A percentile compares a stretch with the other conserved stretches of the same genome.
These are phyloP conservation scores for Caenorhabditis afra DNA, from an alignment of 2,888 invertebrate genomes.

Conservation along the genomic window DNA sequence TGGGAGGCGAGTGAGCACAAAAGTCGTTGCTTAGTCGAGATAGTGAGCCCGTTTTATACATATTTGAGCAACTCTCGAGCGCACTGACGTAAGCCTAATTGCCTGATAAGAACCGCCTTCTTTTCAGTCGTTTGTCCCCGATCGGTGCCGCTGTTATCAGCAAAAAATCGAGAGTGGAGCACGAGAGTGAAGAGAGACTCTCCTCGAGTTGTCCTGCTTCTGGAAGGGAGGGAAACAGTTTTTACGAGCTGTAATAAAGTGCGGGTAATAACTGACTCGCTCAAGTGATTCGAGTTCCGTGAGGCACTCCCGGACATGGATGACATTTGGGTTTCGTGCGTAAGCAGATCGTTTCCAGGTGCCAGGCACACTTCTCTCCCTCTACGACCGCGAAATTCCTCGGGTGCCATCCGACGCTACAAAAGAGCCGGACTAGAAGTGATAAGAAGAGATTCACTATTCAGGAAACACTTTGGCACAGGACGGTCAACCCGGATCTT, in stretches of 20 bases:
- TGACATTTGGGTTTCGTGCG: slow-evolving; percentile 10
- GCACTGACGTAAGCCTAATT: slow-evolving; percentile 47
- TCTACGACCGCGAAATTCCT: neutral
- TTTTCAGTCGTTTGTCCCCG: slow-evolving; percentile 46
- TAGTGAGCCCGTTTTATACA: slow-evolving; percentile 48
- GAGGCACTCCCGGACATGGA: slow-evolving; percentile 27
- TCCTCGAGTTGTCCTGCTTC: slow-evolving; percentile 31
- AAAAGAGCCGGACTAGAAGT: no score
- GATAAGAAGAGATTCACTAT: no score
- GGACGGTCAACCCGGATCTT: no score
- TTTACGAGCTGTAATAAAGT: slow-evolving; percentile 39
- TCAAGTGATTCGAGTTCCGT: slow-evolving; percentile 25
- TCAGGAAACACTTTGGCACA: no score
- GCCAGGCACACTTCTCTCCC: slow-evolving; percentile 2
- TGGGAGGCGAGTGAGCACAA: neutral
- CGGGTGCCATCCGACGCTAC: no score
- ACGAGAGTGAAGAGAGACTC: slow-evolving; percentile 12
- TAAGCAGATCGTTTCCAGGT: slow-evolving; percentile 10
- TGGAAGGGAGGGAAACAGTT: slow-evolving; percentile 35
- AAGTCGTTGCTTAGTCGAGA: slow-evolving; percentile 11
- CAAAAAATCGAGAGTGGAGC: neutral
- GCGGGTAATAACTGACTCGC: slow-evolving; percentile 17
- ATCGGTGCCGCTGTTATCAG: slow-evolving; percentile 39
- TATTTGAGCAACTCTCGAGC: slow-evolving; percentile 38
- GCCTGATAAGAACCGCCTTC: slow-evolving; percentile 46